Evolutionary conservation across 2,888 invertebrate species (phyloP).

Genomic region (Linyphia triangularis): DNA sequence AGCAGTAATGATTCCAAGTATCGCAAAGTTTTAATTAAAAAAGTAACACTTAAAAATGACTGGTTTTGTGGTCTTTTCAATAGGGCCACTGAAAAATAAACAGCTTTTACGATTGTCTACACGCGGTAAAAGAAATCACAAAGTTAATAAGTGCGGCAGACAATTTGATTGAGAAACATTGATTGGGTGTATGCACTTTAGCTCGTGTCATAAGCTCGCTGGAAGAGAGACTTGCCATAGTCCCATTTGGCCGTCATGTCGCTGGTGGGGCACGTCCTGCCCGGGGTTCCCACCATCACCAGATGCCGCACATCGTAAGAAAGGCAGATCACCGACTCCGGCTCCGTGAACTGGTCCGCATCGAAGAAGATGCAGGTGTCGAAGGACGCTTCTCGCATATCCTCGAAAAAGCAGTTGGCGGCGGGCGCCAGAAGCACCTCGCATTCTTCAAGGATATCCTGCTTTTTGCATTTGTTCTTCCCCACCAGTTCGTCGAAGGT

Average conservation of each 20-base stretch:
- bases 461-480: not conserved
- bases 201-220: not conserved
- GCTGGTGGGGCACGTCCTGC: no score
- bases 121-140: no score
- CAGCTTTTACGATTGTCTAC: no score
- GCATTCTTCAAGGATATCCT: not conserved
- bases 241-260: not conserved
- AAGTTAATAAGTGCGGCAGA: no score
- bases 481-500: not conserved
- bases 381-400: not conserved
- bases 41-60: no score
- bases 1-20: no score
- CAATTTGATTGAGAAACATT: no score
- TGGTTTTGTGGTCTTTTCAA: no score
- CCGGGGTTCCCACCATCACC: not conserved
- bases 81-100: no score
- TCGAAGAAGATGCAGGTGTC: slow-evolving; percentile 4
- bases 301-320: not conserved
- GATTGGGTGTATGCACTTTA: no score
- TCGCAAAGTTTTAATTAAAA: no score
- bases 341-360: not conserved
- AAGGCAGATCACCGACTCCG: not conserved
- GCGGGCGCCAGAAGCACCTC: not conserved
- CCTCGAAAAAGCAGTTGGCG: not conserved
- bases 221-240: not conserved